Evolutionary conservation across 1,140 invertebrate species (phyloP).

Genomic region (Diabrotica undecimpunctata): DNA sequence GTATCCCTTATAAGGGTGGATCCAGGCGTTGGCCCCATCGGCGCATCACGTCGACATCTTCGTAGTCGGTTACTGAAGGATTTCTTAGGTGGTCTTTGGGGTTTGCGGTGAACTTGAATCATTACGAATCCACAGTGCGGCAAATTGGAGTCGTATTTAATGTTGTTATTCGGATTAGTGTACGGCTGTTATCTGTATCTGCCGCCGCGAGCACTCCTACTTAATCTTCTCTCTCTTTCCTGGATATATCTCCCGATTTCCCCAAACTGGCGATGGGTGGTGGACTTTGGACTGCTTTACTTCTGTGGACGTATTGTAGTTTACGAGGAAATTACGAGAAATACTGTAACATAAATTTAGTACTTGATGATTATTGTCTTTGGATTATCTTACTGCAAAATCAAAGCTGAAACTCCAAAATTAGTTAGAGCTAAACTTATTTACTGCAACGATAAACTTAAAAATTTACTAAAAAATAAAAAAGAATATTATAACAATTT

Average conservation of each 20-base stretch:
- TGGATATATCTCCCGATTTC: constrained; percentile 8
- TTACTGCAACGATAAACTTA: too few species aligned
- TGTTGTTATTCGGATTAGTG: constrained; percentile 50
- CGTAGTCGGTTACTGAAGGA: constrained; percentile 22
- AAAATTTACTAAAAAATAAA: too few species aligned
- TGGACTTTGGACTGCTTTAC: background rate
- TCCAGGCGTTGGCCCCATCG: too few species aligned
- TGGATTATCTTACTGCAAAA: too few species aligned
- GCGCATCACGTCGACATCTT: background rate
- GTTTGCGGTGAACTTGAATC: constrained; percentile 41
- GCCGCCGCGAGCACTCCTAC: constrained; percentile 38
- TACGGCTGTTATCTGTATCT: constrained; percentile 42
- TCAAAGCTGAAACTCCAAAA: too few species aligned
- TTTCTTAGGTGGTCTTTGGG: constrained; percentile 37
- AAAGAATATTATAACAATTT: too few species aligned
- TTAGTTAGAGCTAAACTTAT: too few species aligned
- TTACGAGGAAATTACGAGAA: background rate
- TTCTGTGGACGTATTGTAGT: background rate
- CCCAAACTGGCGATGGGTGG: background rate
- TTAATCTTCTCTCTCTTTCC: constrained; percentile 35
- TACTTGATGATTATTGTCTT: too few species aligned
- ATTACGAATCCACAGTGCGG: constrained; percentile 49
- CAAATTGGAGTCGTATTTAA: constrained; percentile 51
- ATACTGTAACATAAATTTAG: background rate
- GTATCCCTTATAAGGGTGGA: too few species aligned